Evolutionary conservation across 1,140 invertebrate species (phyloP), one percentile per base, ranked within the genome.

Genomic region (Diploscapter pachys): DNA sequence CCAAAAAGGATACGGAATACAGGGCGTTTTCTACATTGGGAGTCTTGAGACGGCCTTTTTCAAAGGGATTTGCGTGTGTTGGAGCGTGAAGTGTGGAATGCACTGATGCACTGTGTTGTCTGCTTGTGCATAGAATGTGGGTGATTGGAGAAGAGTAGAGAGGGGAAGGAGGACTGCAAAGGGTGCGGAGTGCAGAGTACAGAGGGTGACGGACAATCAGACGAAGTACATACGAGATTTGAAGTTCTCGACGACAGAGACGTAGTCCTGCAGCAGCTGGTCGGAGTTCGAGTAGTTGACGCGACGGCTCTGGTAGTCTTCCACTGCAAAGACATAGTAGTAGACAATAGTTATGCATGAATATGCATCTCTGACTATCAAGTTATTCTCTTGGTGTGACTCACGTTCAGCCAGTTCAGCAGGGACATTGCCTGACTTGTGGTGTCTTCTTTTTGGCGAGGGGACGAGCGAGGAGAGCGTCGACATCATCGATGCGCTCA

Each of bases 221-320:
- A 79, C 72, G 64, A 79, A 79, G 69, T 79, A 79, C 78, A 79
- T 79, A 53, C 78, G 78, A 57, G 55, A 55, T 68, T 79, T 79
- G 78, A 79, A 79, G 49, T 59, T 50, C 56, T 79, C 79, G 31
- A 72, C 70, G 59, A 79, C 78, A 3, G 78, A 74, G 63, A 79
- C 78, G 55, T 67, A 79, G 13, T 77, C 71, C 67, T 79, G 78
- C 11, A 79, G 68, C 48, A 68, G 62, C 6, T 65, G 56, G 50
- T 79, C 78, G 48, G 70, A 55, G 54, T 77, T 53, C 53, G 75
- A 73, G 72, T 64, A 66, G 53, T 63, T 57, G 72, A 66, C 72
- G 54, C 72, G 13, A 50, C 63, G 8, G 6, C 31, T 31, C 31
- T 31, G 31, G 31, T 31, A 31, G 31, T 31, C 31, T 31, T 31